Conservation (phyloP, 2,888 invertebrate species). For the Cryptosula pallasiana region DNA sequence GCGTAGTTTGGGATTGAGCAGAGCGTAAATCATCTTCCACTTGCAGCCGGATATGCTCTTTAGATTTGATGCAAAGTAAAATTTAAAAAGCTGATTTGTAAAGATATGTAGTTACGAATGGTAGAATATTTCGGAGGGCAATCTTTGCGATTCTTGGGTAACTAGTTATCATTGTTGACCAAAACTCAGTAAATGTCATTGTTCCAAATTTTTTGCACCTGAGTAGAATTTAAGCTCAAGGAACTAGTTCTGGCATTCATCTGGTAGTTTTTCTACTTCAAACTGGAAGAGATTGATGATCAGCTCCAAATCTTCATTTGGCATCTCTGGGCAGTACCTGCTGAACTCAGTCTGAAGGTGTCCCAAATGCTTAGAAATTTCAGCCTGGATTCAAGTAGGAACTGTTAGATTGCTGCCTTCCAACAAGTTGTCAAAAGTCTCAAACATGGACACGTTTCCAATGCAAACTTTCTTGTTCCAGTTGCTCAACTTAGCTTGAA, state of each 20-base stretch:
- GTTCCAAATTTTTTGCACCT: neutral
- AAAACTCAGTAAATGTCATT: neutral
- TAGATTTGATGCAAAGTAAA: no score
- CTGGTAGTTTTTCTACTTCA: neutral
- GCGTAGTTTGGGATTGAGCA: no score
- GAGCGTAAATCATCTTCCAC: no score
- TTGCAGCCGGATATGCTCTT: no score
- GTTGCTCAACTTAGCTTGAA: conserved; percentile 13
- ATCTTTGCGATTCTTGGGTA: no score
- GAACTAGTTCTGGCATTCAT: neutral
- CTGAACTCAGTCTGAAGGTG: conserved; percentile 10
- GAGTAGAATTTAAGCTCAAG: neutral
- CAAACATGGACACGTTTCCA: conserved; percentile 1
- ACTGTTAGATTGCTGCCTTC: neutral
- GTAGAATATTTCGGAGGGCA: no score
- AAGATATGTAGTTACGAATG: no score
- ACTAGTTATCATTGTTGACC: no score
- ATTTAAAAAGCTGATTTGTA: no score
- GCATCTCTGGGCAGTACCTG: conserved; percentile 3
- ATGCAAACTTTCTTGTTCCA: neutral
- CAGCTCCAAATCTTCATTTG: neutral
- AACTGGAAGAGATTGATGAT: neutral
- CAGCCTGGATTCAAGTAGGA: neutral
- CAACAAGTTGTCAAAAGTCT: neutral
- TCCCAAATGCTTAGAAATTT: neutral